phyloP scores from a whole-genome alignment of 2,113 vertebrate species.

The Campylorhamphus procurvoides region DNA sequence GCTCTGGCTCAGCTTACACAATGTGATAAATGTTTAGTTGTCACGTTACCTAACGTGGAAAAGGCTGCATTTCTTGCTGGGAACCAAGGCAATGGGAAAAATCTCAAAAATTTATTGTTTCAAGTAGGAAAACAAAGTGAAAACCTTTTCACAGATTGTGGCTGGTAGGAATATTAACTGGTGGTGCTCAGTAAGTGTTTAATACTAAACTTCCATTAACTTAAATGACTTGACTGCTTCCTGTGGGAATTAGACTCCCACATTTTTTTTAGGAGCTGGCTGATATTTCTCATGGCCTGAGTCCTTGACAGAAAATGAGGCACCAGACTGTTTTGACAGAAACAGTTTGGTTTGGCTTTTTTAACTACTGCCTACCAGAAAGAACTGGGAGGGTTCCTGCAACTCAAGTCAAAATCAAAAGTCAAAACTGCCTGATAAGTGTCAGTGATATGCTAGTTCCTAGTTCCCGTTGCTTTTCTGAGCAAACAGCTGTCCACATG shows the following conservation, averaged over 20 bases:
- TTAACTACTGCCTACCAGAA: not conserved
- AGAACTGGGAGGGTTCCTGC: not conserved
- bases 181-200: not conserved
- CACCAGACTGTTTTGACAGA: not conserved
- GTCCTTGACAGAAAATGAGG: not conserved
- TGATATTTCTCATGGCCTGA: not conserved
- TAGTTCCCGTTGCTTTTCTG: not conserved
- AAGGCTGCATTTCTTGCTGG: not conserved
- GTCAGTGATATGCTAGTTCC: not conserved
- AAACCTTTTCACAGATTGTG: not conserved
- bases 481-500: not conserved
- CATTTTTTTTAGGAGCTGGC: not conserved
- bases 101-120: not conserved
- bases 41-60: not conserved
- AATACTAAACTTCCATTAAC: not conserved
- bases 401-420: not conserved
- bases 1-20: rapidly evolving
- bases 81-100: not conserved
- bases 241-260: not conserved
- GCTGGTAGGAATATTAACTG: not conserved
- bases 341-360: not conserved
- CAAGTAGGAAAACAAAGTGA: not conserved
- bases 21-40: not conserved
- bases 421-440: rapidly evolving
- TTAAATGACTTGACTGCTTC: not conserved